A percentile compares a stretch with the other conserved stretches of the same genome.
phyloP scores from a whole-genome alignment of 2,888 invertebrate genomes.

The Latrodectus hesperus region DNA sequence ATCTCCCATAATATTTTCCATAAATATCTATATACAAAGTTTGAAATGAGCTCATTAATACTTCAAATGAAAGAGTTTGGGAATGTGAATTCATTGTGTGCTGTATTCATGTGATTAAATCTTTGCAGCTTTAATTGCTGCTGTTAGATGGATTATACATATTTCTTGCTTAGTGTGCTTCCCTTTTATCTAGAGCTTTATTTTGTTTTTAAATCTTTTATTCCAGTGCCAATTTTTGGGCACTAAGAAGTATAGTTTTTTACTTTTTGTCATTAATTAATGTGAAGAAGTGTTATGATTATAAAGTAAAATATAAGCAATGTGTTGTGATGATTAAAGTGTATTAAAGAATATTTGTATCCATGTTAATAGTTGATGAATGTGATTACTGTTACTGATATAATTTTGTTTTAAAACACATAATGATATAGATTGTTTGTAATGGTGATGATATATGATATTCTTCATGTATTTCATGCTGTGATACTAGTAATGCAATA shows the following conservation, averaged over 20 bases:
- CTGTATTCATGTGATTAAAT: too few species aligned
- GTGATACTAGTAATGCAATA: constrained; percentile 69
- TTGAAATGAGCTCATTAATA: too few species aligned
- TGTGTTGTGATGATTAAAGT: constrained; percentile 20
- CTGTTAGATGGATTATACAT: neutral
- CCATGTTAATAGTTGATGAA: constrained; percentile 18
- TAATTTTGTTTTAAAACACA: constrained; percentile 17
- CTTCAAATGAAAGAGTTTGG: too few species aligned
- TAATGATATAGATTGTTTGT: constrained; percentile 55
- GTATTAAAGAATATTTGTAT: constrained; percentile 27
- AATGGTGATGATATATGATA: constrained; percentile 51
- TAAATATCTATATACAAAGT: too few species aligned
- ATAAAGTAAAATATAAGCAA: constrained; percentile 13
- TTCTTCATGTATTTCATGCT: constrained; percentile 68
- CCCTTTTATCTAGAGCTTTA: constrained; percentile 56
- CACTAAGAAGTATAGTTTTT: constrained; percentile 58
- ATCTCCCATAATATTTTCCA: too few species aligned
- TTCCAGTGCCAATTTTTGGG: constrained; percentile 55
- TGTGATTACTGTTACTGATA: constrained; percentile 13
- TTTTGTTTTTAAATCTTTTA: constrained; percentile 54
- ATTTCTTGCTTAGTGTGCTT: constrained; percentile 35
- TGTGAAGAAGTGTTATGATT: constrained; percentile 50
- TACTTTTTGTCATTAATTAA: constrained; percentile 52
- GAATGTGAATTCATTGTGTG: too few species aligned
- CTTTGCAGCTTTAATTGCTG: too few species aligned